phyloP scores from a whole-genome alignment of 2,888 invertebrate species.

The Lasioglossum calceatum region DNA sequence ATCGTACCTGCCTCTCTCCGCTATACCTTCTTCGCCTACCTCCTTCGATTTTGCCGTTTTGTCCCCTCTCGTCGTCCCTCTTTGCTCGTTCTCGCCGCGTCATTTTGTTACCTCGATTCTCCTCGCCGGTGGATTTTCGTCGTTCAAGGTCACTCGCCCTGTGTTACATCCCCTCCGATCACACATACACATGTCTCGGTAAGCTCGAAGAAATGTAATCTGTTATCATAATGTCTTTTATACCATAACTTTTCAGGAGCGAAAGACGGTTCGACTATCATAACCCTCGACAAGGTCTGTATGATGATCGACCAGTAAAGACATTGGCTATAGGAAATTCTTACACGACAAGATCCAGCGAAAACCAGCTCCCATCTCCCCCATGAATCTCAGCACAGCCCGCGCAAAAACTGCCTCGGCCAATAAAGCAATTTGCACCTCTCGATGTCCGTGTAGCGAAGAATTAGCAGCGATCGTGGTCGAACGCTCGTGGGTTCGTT shows the following conservation, averaged over 20 bases:
- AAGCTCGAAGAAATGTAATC: background rate
- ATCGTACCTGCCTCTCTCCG: constrained; percentile 71
- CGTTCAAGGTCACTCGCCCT: constrained; percentile 5
- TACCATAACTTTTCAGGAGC: background rate
- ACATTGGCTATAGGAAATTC: background rate
- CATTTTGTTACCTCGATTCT: constrained; percentile 63
- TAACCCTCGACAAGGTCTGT: background rate
- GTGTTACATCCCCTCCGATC: background rate
- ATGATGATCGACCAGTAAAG: background rate
- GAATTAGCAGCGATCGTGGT: background rate
- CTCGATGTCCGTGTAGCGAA: background rate
- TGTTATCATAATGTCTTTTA: background rate
- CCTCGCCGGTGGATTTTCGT: constrained; percentile 6
- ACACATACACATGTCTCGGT: background rate
- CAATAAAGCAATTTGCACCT: constrained; percentile 9
- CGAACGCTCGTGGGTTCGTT: background rate
- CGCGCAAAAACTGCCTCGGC: background rate
- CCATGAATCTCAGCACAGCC: background rate
- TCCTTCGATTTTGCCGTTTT: constrained; percentile 61
- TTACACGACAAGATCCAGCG: background rate
- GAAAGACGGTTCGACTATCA: background rate
- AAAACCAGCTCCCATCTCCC: background rate
- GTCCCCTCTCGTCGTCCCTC: constrained; percentile 32
- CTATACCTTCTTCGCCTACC: constrained; percentile 34
- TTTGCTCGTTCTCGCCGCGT: constrained; percentile 63